These are phyloP conservation scores for Nothocercus julius DNA, from an alignment of 2,113 vertebrate genomes.

Conservation along the genomic window DNA sequence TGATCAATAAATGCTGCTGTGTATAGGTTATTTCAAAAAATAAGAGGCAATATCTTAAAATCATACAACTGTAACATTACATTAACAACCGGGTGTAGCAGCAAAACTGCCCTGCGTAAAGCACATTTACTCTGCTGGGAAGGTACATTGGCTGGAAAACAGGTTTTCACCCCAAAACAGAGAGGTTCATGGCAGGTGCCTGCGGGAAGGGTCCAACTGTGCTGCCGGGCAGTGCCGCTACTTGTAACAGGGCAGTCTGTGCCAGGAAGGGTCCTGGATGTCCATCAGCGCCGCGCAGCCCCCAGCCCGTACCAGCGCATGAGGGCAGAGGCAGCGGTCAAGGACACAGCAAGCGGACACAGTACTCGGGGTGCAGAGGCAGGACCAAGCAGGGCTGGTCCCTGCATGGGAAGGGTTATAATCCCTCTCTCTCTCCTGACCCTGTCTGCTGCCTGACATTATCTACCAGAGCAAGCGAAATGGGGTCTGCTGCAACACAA, in stretches of 20 bases:
- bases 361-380: fast-evolving
- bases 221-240: not conserved
- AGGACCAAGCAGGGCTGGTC: not conserved
- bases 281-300: fast-evolving
- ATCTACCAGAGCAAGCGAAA: fast-evolving
- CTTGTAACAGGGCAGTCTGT: not conserved
- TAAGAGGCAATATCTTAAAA: not conserved
- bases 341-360: not conserved
- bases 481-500: fast-evolving
- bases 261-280: not conserved
- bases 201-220: not conserved
- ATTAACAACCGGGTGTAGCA: not conserved
- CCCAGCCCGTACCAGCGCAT: fast-evolving
- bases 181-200: too few species aligned
- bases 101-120: not conserved
- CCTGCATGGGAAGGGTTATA: not conserved
- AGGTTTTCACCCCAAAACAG: not conserved
- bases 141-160: not conserved
- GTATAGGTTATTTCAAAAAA: not conserved
- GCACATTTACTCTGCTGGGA: fast-evolving
- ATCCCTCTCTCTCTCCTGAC: not conserved
- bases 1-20: not conserved
- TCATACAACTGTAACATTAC: not conserved
- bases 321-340: fast-evolving
- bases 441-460: not conserved